Percentiles rank a stretch among this genome's conserved stretches.
phyloP scores from a whole-genome alignment of 2,888 invertebrate species.

The Agapostemon virescens region DNA sequence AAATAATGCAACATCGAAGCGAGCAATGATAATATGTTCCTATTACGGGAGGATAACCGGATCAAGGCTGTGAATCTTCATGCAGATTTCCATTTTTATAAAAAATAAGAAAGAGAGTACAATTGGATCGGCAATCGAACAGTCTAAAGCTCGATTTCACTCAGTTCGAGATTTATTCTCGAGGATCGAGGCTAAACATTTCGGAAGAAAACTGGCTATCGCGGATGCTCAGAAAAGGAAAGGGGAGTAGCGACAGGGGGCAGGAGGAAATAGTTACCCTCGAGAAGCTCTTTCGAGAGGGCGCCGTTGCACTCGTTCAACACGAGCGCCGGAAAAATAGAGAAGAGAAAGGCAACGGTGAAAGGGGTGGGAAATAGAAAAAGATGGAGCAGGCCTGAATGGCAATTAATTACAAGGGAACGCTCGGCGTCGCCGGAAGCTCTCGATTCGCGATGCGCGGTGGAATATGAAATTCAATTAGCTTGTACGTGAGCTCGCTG shows the following conservation, averaged over 20 bases:
- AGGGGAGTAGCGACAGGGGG: neutral
- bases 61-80: neutral
- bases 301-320: slow-evolving; percentile 17
- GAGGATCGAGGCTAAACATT: neutral
- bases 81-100: neutral
- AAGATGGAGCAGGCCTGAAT: slow-evolving; percentile 57
- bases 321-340: neutral
- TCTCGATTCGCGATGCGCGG: slow-evolving; percentile 64
- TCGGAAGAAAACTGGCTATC: neutral
- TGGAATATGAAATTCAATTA: slow-evolving; percentile 74
- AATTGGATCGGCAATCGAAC: neutral
- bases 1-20: neutral
- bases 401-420: slow-evolving; percentile 71
- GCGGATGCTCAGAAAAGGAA: slow-evolving; percentile 2
- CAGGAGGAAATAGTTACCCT: slow-evolving; percentile 4
- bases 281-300: slow-evolving; percentile 24
- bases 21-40: slow-evolving; percentile 1
- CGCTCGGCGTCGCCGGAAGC: slow-evolving; percentile 50
- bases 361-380: slow-evolving; percentile 1
- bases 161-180: slow-evolving; percentile 27
- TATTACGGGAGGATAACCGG: neutral
- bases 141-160: slow-evolving; percentile 19
- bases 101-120: neutral
- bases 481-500: slow-evolving; percentile 56
- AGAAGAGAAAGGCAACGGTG: slow-evolving; percentile 16